Base-by-base conservation (phyloP, 2,113 vertebrate species). In the Copsychus sechellarum region DNA sequence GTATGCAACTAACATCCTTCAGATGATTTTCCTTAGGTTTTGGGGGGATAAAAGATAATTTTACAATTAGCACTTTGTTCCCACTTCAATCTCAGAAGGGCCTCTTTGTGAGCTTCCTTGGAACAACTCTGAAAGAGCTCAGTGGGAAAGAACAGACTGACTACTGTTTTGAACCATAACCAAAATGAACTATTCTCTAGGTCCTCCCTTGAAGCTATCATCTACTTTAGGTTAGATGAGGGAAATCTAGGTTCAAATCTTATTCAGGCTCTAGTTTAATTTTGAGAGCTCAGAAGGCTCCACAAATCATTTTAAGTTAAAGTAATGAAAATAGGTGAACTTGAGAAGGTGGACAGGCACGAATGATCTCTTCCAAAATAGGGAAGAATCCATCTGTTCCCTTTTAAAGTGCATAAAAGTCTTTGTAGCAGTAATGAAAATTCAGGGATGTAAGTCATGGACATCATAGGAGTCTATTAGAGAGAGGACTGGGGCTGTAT, bases 61-160 rank as follows among this genome's bases (percentile, higher is more conserved):
- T 89, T 89, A 94, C 97, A 97, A 97, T 97, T 97, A 97, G 87
- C 78, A 95, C 90, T 96, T 97, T 97, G 92, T 97, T 97, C 95
- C 90, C 89, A 93, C 88, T 97, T 97, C 91, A 82, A 65, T 88
- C 93, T 95, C 82, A 90, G 81, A 96, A 71, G 66, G 81, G 84
- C 54, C 54, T 96, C 73, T 96, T 96, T 96, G 83, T 95, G 85
- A 89, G 80, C 76, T 85, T 96, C 94, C 95, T 94, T 88, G 92
- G 86, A 96, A 84, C 73, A 95, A 93, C 40, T 62, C 72, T 96
- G 86, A 97, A 96, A 95, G 89, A 94, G 90, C 90, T 93, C 93
- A 94, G 88, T 86, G 67, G 86, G 94, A 93, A 91, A 93, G 90
- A 93, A 93, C 79, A 86, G 94, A 85, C 90, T 69, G 82, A 94